Evolutionary conservation across 2,113 vertebrate species (phyloP), one percentile per base, ranked within the genome.

Genomic region (Xerus inauris): DNA sequence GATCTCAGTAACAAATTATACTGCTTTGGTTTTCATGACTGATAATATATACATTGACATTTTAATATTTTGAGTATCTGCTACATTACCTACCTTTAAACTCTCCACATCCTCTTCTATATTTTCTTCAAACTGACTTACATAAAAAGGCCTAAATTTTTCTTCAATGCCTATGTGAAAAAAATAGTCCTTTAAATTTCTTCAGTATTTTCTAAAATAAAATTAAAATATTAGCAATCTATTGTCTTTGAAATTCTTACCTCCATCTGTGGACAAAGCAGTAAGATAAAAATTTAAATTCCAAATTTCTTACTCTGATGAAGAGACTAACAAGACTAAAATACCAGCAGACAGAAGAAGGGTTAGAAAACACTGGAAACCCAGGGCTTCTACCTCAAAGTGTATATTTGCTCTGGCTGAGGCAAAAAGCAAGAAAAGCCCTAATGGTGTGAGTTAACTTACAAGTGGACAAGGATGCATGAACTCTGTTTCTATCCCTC

Each of bases 111-210:
- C 99, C 1, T 96, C 96, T 88, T 99, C 99, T 79, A 99, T 96
- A 26, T 38, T 3, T 47, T 97, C 96, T 97, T 97, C 98, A 79
- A 99, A 95, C 0, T 98, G 95, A 83, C 98, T 2, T 75, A 30
- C 28, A 97, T 99, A 99, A 98, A 99, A 99, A 80, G 99, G 98
- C 30, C 64, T 87, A 95, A 99, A 99, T 38, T 1, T 71, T 54
- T 97, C 28, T 96, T 98, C 98, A 95, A 99, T 98, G 94, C 99
- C 99, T 99, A 97, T 87, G 96, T 82, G 47, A 97, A 97, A 94
- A 97, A 98, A 42, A 94, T 4, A 94, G 9, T 76, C 59, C 62
- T 83, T 80, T 94, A 95, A 97, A 40, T 94, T 94, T 97, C 57
- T 90, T 89, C 54, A 40, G 32, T 54, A 90, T 87, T 92, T 86